Evolutionary conservation across 2,888 invertebrate genomes (phyloP).

Genomic region (Saturnia japonica): DNA sequence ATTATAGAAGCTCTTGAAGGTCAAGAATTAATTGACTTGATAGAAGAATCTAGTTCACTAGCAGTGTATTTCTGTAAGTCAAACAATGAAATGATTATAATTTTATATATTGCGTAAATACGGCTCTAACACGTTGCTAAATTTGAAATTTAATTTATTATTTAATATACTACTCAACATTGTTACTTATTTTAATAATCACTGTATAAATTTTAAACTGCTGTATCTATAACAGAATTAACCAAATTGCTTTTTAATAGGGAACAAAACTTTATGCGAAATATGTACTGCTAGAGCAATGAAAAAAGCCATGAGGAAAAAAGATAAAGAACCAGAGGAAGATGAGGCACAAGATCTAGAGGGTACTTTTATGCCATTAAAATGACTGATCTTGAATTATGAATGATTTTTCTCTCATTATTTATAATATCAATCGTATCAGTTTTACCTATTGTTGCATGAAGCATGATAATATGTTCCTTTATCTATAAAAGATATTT

Average conservation of each 20-base stretch:
- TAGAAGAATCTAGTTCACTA: constrained; percentile 90
- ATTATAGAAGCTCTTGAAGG: constrained; percentile 94
- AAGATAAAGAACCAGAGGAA: constrained; percentile 73
- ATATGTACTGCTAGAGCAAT: constrained; percentile 89
- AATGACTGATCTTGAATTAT: constrained; percentile 24
- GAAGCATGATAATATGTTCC: constrained; percentile 43
- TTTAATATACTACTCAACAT: constrained; percentile 23
- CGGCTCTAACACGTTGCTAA: constrained; percentile 40
- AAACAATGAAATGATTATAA: constrained; percentile 20
- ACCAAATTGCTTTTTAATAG: constrained; percentile 80
- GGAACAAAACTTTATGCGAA: constrained; percentile 95
- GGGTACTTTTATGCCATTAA: constrained; percentile 55
- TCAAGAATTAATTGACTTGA: constrained; percentile 87
- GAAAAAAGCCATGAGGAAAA: constrained; percentile 87
- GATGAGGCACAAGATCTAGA: constrained; percentile 71
- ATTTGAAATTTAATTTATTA: constrained; percentile 16
- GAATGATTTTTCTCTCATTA: constrained; percentile 7
- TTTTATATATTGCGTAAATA: constrained; percentile 42
- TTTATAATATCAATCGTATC: constrained; percentile 2
- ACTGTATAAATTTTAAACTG: not conserved
- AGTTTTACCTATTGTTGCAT: constrained; percentile 41
- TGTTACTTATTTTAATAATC: not conserved
- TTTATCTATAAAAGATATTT: constrained; percentile 10
- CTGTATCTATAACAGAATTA: constrained; percentile 40
- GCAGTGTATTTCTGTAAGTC: constrained; percentile 97